Conservation (phyloP, 2,797 vertebrate species). For the Notamacropus eugenii region DNA sequence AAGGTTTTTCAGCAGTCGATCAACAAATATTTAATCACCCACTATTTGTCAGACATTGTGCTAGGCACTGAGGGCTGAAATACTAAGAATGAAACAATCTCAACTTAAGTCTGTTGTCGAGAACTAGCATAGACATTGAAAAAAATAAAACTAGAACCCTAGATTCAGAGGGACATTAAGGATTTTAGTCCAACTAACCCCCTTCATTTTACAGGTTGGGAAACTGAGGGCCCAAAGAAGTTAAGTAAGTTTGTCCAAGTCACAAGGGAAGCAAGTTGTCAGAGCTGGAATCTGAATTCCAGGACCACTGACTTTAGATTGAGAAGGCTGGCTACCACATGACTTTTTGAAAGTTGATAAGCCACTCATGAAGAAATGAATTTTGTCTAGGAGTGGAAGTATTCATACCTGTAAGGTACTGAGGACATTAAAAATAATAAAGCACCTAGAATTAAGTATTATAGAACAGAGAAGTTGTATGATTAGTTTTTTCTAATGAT, state of each 20-base stretch:
- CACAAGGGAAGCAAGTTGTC: background rate
- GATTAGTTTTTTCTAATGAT: conserved; percentile 18
- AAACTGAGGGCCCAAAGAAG: background rate
- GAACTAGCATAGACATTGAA: background rate
- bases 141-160: background rate
- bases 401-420: background rate
- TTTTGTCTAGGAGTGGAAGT: background rate
- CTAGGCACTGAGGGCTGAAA: background rate
- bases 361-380: background rate
- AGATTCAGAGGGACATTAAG: background rate
- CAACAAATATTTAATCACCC: background rate
- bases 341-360: background rate
- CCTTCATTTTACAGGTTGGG: background rate
- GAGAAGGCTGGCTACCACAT: background rate
- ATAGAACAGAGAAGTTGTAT: background rate
- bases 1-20: background rate
- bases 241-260: background rate
- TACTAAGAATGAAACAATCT: background rate
- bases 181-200: background rate
- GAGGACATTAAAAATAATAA: background rate
- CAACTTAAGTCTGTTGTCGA: background rate
- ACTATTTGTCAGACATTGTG: background rate
- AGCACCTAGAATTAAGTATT: background rate
- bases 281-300: background rate
- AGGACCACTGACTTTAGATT: background rate